phyloP scores from a whole-genome alignment of 53 echinoderm and acorn worm genomes.

The Luidia sarsii region DNA sequence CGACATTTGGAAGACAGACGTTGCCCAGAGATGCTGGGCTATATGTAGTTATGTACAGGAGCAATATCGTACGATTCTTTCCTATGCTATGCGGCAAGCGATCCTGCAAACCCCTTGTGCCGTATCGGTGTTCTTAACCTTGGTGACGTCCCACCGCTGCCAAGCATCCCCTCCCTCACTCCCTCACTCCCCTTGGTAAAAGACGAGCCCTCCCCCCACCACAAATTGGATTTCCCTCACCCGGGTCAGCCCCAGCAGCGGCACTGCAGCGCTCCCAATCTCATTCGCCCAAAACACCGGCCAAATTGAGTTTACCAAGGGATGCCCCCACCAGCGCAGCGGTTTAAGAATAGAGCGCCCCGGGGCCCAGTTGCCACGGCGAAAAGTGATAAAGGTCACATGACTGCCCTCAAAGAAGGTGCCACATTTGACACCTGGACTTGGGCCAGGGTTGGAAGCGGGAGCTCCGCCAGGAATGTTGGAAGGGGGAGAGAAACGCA shows the following conservation, averaged over 20 bases:
- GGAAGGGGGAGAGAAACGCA: too few relatives aligned
- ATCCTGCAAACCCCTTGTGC: too few relatives aligned
- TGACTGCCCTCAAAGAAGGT: background rate
- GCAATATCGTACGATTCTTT: too few relatives aligned
- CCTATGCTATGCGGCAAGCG: too few relatives aligned
- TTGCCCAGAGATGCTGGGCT: too few relatives aligned
- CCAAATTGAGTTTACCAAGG: conserved; percentile 45
- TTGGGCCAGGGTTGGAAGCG: conserved; percentile 3
- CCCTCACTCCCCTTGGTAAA: background rate
- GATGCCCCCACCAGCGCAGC: too few relatives aligned
- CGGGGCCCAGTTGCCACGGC: conserved; percentile 11
- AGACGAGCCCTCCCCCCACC: background rate
- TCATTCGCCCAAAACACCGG: conserved; percentile 38
- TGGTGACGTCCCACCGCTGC: too few relatives aligned
- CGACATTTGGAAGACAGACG: too few relatives aligned
- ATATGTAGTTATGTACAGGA: too few relatives aligned
- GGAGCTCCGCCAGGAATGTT: background rate
- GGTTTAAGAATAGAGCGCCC: too few relatives aligned
- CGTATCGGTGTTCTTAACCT: too few relatives aligned
- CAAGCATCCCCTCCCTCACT: background rate
- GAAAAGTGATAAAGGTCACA: conserved; percentile 2
- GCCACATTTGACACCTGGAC: conserved; percentile 20
- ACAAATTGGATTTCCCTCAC: conserved; percentile 41
- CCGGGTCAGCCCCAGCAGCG: background rate
- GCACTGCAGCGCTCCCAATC: conserved; percentile 33